Base-by-base conservation (phyloP, 2,888 invertebrate genomes). In the Strigamia maritima region DNA sequence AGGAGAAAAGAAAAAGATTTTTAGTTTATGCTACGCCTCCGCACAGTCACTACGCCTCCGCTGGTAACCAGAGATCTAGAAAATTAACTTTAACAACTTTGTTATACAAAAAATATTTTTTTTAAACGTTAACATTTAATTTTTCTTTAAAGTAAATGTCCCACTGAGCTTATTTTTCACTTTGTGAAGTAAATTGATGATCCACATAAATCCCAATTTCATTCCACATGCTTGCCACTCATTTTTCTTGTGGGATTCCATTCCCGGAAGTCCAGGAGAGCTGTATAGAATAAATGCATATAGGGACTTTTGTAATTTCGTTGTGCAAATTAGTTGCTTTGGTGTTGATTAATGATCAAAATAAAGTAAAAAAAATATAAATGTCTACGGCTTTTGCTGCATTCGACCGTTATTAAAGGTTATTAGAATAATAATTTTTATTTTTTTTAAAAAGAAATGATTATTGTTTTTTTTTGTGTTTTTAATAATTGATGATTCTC, bases 181-280 rank as follows among this genome's bases (percentile, higher is more conserved):
- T 22, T 65, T 24, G 22, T 65, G 60, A 65, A 2, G 60, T 65
- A 65, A 44, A 65, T 65, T 65, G 60, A 65, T 65, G 60, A 22
- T 22, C 8, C 10, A 65, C 60, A 65, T 65, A 65, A 65, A 65
- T 65, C 60, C 22, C 60, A 65, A 65, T 65, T 65, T 22, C 60
- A 65, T 65, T 65, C 60, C 60, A 65, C 60, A 19, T 65, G 60
- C 60, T 65, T 65, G 24, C 60, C 60, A 65, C 22, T 65, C 60
- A 65, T 65, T 65, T 65, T 65, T 65, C 60, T 65, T 24, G 44
- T 44, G 24, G 60, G 22, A 65, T 65, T 65, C 60, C 60, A 65
- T 65, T 65, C 60, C 54, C 60, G 60, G 60, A 65, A 65, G 60
- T 65, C 60, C 60, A 65, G 24, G 22, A 22, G 44, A 24, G 24